Conservation (phyloP, 2,888 invertebrate genomes). For the Hypomecis atomaria region DNA sequence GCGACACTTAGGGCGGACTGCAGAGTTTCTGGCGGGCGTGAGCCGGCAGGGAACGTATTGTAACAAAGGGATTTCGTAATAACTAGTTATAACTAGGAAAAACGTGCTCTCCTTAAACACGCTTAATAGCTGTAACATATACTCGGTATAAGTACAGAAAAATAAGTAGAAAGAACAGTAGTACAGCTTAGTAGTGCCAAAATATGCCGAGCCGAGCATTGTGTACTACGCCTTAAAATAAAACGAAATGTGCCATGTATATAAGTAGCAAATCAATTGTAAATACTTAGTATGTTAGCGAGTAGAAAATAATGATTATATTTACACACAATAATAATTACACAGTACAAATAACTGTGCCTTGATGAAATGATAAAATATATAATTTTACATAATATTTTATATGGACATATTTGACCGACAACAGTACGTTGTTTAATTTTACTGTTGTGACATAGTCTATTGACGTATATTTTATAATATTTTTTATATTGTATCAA, state of each 20-base stretch:
- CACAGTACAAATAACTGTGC: constrained; percentile 67
- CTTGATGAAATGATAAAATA: constrained; percentile 47
- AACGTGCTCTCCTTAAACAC: too few relatives aligned
- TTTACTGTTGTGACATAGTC: neutral
- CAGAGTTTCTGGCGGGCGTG: too few relatives aligned
- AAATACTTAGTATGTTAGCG: constrained; percentile 45
- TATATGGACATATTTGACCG: constrained; percentile 17
- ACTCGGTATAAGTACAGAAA: too few relatives aligned
- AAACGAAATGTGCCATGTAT: constrained; percentile 76
- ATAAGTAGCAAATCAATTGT: constrained; percentile 58
- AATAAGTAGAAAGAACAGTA: too few relatives aligned
- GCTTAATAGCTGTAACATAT: too few relatives aligned
- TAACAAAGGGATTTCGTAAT: too few relatives aligned
- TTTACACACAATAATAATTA: constrained; percentile 39
- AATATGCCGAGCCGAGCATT: too few relatives aligned
- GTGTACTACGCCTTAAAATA: constrained; percentile 7
- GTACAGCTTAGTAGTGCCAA: too few relatives aligned
- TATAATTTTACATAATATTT: too few relatives aligned
- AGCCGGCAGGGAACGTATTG: too few relatives aligned
- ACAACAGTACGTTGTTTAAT: neutral
- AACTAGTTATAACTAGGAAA: too few relatives aligned
- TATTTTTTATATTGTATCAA: neutral
- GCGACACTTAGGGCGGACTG: too few relatives aligned
- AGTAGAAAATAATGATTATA: constrained; percentile 42
- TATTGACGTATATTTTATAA: neutral